These are phyloP conservation scores for Mobula birostris DNA, from an alignment of 2,113 vertebrate genomes.

Conservation along the genomic window DNA sequence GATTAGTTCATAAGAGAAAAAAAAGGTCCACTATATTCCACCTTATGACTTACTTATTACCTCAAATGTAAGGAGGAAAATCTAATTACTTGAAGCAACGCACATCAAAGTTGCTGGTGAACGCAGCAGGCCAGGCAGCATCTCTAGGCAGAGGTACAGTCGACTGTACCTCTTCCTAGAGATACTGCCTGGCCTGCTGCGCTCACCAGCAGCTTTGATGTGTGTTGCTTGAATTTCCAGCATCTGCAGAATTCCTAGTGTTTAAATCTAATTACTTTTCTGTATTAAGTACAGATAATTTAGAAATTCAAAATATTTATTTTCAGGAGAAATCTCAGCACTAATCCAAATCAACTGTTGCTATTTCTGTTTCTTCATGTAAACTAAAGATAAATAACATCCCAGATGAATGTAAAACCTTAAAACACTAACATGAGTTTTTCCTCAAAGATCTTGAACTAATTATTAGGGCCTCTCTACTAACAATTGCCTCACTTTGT, in stretches of 20 bases:
- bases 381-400: background rate
- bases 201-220: too few relatives aligned
- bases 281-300: background rate
- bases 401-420: background rate
- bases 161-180: too few relatives aligned
- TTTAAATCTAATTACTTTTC: background rate
- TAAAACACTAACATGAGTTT: background rate
- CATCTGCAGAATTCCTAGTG: too few relatives aligned
- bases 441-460: slow-evolving; percentile 22
- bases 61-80: background rate
- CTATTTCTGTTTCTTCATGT: background rate
- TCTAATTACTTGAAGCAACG: background rate
- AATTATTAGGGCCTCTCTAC: slow-evolving; percentile 54
- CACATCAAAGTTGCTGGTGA: too few relatives aligned
- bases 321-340: background rate
- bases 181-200: too few relatives aligned
- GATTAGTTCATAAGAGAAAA: too few relatives aligned
- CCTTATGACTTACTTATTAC: background rate
- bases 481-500: slow-evolving; percentile 73
- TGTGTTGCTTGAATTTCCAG: too few relatives aligned
- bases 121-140: too few relatives aligned
- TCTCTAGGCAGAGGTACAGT: too few relatives aligned
- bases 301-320: background rate
- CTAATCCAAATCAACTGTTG: background rate
- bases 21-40: too few relatives aligned